phyloP scores from a whole-genome alignment of 23 tunicate genomes.

The Ciona savignyi region DNA sequence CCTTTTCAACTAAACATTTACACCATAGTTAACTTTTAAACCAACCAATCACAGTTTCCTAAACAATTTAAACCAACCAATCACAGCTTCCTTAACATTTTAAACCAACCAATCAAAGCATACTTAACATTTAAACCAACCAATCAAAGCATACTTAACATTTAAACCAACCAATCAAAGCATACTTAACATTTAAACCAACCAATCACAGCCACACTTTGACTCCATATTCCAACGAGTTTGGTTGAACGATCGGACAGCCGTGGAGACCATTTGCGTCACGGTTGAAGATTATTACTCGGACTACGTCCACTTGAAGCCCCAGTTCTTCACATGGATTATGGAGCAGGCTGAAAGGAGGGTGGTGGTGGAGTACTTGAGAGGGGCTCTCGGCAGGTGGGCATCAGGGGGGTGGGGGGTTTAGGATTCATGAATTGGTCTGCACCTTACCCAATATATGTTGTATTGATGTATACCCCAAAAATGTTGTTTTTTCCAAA shows the following conservation, averaged over 20 bases:
- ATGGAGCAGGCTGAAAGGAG: conserved; percentile 83
- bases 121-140: background rate
- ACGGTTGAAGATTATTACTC: conserved; percentile 89
- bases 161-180: background rate
- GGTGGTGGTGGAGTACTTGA: conserved; percentile 65
- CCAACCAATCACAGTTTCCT: background rate
- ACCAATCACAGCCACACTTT: conserved; percentile 48
- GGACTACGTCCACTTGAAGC: conserved; percentile 80
- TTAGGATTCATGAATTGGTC: too few species aligned
- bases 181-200: background rate
- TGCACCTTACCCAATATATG: too few species aligned
- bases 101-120: background rate
- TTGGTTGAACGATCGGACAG: conserved; percentile 55
- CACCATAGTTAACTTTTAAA: background rate
- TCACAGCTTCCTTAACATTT: background rate
- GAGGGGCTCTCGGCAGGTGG: conserved; percentile 61
- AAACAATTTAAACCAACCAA: background rate
- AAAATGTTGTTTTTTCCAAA: too few species aligned
- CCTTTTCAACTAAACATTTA: background rate
- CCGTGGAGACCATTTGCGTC: conserved; percentile 83
- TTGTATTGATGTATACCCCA: too few species aligned
- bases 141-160: background rate
- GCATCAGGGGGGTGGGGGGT: background rate
- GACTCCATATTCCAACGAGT: conserved; percentile 34
- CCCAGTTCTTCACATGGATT: conserved; percentile 65